phyloP scores from a whole-genome alignment of 37 sponge, comb jelly and placozoan genomes.

The Sycon ciliatum region DNA sequence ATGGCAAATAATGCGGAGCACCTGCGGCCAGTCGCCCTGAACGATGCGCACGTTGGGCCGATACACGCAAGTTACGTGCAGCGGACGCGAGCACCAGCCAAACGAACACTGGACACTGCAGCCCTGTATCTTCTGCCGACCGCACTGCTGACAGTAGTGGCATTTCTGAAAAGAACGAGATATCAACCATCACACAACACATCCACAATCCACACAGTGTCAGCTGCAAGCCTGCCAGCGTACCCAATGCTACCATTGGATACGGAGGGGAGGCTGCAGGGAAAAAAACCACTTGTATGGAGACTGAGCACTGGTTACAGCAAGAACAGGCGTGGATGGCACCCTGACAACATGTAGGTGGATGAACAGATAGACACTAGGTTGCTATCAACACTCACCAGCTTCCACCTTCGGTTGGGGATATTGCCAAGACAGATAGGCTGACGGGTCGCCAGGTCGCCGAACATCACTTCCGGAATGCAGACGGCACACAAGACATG shows the following conservation, averaged over 20 bases:
- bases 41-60: not conserved
- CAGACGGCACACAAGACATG: conserved; percentile 73
- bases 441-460: conserved; percentile 32
- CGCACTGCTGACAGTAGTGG: conserved; percentile 17
- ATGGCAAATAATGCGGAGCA: too few relatives aligned
- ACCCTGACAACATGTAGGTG: too few relatives aligned
- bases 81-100: conserved; percentile 46
- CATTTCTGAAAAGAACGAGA: conserved; percentile 34
- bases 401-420: conserved; percentile 34
- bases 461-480: conserved; percentile 72
- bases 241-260: too few relatives aligned
- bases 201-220: too few relatives aligned
- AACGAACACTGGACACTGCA: conserved; percentile 54
- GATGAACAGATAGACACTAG: too few relatives aligned
- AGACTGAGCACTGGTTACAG: too few relatives aligned
- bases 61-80: conserved; percentile 83
- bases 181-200: too few relatives aligned
- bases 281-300: too few relatives aligned
- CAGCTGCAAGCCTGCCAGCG: too few relatives aligned
- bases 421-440: conserved; percentile 42
- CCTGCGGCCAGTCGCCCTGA: not conserved
- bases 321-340: too few relatives aligned
- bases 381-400: conserved; percentile 19
- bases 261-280: too few relatives aligned
- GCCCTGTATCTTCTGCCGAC: conserved; percentile 30